phyloP scores from a whole-genome alignment of 2,113 vertebrate species.

The Tinamus guttatus region DNA sequence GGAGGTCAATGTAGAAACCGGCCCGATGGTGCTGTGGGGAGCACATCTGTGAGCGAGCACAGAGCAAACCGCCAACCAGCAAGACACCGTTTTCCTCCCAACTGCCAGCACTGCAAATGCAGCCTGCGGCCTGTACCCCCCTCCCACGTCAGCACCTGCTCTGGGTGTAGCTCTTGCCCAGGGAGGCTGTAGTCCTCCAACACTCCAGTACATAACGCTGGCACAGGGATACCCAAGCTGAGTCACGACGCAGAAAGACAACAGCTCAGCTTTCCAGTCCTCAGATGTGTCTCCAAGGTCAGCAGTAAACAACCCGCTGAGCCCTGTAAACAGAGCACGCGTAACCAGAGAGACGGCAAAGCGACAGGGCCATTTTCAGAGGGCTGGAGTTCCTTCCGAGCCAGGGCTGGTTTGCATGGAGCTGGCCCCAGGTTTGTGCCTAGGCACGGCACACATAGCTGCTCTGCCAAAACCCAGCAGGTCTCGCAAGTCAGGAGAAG shows the following conservation, averaged over 20 bases:
- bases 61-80: background rate
- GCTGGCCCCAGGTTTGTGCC: background rate
- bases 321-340: background rate
- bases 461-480: background rate
- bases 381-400: background rate
- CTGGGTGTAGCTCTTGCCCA: background rate
- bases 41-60: background rate
- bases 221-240: background rate
- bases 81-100: background rate
- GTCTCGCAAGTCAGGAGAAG: background rate
- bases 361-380: background rate
- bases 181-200: background rate
- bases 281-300: background rate
- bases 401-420: background rate
- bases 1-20: background rate
- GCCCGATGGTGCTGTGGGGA: accelerated
- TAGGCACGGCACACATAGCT: background rate
- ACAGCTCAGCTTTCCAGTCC: background rate
- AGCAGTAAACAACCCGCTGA: background rate
- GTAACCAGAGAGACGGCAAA: background rate
- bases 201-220: background rate
- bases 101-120: background rate
- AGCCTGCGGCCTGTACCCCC: background rate
- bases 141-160: background rate
- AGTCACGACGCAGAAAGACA: background rate